A percentile compares a stretch with the other conserved stretches of the same genome.
Evolutionary conservation across 2,113 vertebrate species (phyloP).

Genomic region (Grus americana): DNA sequence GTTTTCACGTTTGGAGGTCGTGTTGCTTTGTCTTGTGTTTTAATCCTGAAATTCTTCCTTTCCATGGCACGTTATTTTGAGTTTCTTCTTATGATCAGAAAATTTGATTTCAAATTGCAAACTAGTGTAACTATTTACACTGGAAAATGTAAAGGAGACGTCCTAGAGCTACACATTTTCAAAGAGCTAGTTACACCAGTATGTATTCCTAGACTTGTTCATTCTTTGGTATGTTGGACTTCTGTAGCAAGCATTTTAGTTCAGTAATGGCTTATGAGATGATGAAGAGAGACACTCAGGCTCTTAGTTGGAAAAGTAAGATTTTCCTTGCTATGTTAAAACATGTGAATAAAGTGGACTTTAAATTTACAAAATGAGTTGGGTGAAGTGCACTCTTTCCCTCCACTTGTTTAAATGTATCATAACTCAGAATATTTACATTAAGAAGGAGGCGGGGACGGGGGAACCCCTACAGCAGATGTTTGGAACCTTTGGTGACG

Average conservation of each 20-base stretch:
- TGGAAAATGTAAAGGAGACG: background rate
- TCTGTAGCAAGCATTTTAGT: background rate
- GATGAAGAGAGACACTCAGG: background rate
- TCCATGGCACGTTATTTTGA: background rate
- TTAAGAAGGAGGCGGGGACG: background rate
- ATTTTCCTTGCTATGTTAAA: background rate
- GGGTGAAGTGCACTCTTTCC: background rate
- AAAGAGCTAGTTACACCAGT: background rate
- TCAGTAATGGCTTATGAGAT: background rate
- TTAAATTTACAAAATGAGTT: background rate
- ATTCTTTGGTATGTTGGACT: background rate
- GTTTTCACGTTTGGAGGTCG: background rate
- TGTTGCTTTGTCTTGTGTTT: background rate
- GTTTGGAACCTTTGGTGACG: background rate
- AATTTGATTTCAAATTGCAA: background rate
- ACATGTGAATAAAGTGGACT: background rate
- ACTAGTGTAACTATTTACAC: background rate
- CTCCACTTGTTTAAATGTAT: background rate
- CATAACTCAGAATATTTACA: background rate
- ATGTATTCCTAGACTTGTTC: background rate
- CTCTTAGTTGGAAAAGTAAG: conserved; percentile 1
- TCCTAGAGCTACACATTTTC: background rate
- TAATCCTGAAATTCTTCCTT: background rate
- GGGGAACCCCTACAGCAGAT: background rate
- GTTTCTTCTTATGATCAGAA: background rate